Percentiles rank a stretch among this genome's conserved stretches.
Evolutionary conservation across 1,140 invertebrate genomes (phyloP).

Genomic region (Drosophila ironensis): DNA sequence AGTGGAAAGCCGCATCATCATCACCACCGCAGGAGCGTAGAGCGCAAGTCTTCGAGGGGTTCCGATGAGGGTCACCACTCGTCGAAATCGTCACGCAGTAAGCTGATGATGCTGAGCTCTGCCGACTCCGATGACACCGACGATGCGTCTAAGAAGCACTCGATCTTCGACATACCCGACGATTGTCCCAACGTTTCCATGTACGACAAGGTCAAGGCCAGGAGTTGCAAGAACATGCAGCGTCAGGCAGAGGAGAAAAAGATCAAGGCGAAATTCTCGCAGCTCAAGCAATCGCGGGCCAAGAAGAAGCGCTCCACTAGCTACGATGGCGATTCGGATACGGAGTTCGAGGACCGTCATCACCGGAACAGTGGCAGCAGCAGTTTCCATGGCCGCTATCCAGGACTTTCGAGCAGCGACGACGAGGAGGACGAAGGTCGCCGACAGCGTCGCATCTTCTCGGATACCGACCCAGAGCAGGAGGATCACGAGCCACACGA

Average conservation of each 20-base stretch:
- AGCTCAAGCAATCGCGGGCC: conserved; percentile 92
- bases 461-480: conserved; percentile 58
- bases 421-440: conserved; percentile 49
- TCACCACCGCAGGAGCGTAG: conserved; percentile 60
- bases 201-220: conserved; percentile 99
- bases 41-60: conserved; percentile 55
- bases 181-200: conserved; percentile 97
- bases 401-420: conserved; percentile 64
- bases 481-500: conserved; percentile 11
- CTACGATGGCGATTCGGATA: conserved; percentile 92
- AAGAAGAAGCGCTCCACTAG: conserved; percentile 94
- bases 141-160: conserved; percentile 91
- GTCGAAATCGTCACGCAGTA: conserved; percentile 51
- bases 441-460: conserved; percentile 55
- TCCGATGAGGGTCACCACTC: conserved; percentile 53
- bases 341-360: conserved; percentile 84
- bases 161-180: conserved; percentile 95
- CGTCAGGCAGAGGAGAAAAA: conserved; percentile 94
- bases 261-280: conserved; percentile 94
- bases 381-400: conserved; percentile 61
- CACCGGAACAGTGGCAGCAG: conserved; percentile 64
- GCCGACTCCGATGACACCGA: conserved; percentile 87
- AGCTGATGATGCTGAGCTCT: conserved; percentile 70
- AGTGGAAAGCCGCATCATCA: conserved; percentile 56
- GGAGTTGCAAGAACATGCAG: conserved; percentile 95